Evolutionary conservation across 2,113 vertebrate species (phyloP), one percentile per base, ranked within the genome.

Genomic region (Madoqua kirkii): DNA sequence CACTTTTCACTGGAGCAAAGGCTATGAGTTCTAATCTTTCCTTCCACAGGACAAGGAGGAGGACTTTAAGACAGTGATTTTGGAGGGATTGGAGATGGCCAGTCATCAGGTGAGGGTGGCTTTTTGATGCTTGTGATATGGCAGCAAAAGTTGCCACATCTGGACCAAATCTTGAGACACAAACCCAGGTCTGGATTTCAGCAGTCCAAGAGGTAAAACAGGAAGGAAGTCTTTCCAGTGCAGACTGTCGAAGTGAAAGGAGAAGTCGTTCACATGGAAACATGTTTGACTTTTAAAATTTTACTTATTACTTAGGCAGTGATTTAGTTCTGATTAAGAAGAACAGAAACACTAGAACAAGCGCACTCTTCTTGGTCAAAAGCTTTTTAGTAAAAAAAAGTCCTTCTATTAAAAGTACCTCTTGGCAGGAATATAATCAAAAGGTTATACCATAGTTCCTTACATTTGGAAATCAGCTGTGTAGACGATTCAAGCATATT

Each of bases 11-110:
- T 98, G 97, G 96, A 98, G 98, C 98, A 92, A 94, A 98, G 98
- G 98, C 98, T 98, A 64, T 99, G 98, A 99, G 98, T 98, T 99
- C 98, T 99, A 98, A 98, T 98, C 98, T 99, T 99, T 98, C 98
- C 98, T 98, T 99, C 99, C 98, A 98, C 98, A 99, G 98, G 98
- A 98, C 98, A 98, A 98, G 93, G 98, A 99, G 98, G 98, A 99
- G 98, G 98, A 99, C 98, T 99, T 99, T 99, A 98, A 99, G 98
- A 98, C 98, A 98, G 91, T 98, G 98, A 97, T 99, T 98, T 98
- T 99, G 98, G 98, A 99, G 98, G 99, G 98, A 98, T 89, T 99
- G 98, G 98, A 99, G 98, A 99, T 98, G 98, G 96, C 98, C 98
- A 99, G 98, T 98, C 98, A 98, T 98, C 98, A 99, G 98, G 99